Evolutionary conservation across 2,888 invertebrate species (phyloP).

Genomic region (Cordilura impudica): DNA sequence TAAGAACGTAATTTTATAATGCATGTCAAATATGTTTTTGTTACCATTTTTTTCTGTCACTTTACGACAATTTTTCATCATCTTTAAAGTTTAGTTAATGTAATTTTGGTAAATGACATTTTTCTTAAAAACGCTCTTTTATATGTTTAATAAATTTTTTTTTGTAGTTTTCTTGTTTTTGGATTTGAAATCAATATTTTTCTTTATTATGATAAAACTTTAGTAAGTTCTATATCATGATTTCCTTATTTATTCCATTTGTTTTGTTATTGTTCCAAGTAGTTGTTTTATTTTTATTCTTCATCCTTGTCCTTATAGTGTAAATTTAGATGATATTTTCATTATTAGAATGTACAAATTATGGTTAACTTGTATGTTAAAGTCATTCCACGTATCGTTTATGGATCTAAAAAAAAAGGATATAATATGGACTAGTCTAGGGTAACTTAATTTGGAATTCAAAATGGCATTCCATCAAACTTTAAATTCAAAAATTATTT

Average conservation of each 20-base stretch:
- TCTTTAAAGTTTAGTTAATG: not conserved
- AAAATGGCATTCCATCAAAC: too few relatives aligned
- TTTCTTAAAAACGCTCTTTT: not conserved
- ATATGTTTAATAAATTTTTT: not conserved
- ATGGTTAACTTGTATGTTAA: too few relatives aligned
- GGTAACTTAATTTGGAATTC: too few relatives aligned
- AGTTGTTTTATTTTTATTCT: slow-evolving; percentile 1
- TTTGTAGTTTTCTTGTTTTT: not conserved
- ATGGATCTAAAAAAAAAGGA: too few relatives aligned
- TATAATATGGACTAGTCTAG: too few relatives aligned
- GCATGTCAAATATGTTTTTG: too few relatives aligned
- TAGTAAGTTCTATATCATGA: not conserved
- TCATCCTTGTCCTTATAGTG: not conserved
- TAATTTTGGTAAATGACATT: slow-evolving; percentile 29
- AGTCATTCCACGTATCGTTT: too few relatives aligned
- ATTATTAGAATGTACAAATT: not conserved
- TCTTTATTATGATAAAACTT: not conserved
- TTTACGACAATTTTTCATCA: too few relatives aligned
- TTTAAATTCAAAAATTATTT: too few relatives aligned
- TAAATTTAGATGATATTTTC: not conserved
- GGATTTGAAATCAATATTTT: not conserved
- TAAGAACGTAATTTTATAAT: slow-evolving; percentile 11
- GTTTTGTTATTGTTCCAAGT: not conserved
- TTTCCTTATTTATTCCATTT: not conserved
- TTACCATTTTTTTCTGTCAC: too few relatives aligned